Percentiles rank a stretch among this genome's conserved stretches.
Conservation (phyloP, 2,888 invertebrate species). For the Zelleria hepariella region DNA sequence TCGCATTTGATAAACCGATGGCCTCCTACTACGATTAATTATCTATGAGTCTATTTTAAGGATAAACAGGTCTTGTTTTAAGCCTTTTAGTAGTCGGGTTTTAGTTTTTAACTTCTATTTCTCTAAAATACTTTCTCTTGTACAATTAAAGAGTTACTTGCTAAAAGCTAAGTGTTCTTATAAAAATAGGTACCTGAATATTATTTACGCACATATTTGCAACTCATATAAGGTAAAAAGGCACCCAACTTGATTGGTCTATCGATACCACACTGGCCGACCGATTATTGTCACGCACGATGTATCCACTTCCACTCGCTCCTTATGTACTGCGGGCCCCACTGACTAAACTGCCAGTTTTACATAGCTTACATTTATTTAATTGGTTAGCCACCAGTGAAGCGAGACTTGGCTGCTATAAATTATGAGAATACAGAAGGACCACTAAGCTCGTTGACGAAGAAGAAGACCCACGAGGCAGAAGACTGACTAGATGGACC, state of each 20-base stretch:
- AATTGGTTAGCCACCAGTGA: background rate
- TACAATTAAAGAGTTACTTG: too few species aligned
- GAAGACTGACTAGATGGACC: too few species aligned
- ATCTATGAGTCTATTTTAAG: too few species aligned
- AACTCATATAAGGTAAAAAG: background rate
- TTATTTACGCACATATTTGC: background rate
- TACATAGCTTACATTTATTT: background rate
- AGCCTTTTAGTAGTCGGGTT: too few species aligned
- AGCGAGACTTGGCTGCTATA: background rate
- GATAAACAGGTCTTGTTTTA: too few species aligned
- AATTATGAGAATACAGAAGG: background rate
- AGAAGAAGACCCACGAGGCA: background rate
- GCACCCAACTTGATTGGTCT: background rate
- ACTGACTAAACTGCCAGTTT: background rate
- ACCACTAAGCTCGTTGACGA: background rate
- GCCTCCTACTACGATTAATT: too few species aligned
- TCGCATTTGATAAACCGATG: too few species aligned
- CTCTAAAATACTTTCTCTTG: too few species aligned
- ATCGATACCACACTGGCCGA: background rate
- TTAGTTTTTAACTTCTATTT: too few species aligned
- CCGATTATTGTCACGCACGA: background rate
- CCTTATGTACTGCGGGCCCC: background rate
- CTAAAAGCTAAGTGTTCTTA: too few species aligned
- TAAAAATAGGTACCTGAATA: background rate
- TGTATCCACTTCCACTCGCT: background rate